Percentiles rank a stretch among this genome's conserved stretches.
These are phyloP conservation scores for Isoperla grammatica DNA, from an alignment of 2,888 invertebrate species.

Conservation along the genomic window DNA sequence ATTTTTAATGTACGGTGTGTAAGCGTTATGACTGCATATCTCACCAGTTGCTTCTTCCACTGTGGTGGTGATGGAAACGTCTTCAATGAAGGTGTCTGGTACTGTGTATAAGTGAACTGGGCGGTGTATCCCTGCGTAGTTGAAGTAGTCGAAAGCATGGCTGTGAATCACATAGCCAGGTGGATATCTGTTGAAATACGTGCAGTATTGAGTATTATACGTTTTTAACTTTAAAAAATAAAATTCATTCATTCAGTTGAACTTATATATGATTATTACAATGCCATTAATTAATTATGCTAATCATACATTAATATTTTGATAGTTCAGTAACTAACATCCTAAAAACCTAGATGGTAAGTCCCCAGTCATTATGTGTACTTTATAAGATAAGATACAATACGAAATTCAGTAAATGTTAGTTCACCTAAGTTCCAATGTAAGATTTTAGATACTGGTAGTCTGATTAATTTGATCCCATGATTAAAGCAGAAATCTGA, in stretches of 20 bases:
- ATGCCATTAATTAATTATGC: no score
- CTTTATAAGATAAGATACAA: no score
- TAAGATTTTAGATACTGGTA: no score
- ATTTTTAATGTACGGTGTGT: not conserved
- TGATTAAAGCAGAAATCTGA: no score
- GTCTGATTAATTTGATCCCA: no score
- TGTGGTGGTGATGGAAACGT: conserved; percentile 29
- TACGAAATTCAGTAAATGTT: no score
- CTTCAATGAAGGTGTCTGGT: conserved; percentile 30
- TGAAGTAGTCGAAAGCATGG: conserved; percentile 37
- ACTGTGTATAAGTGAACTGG: conserved; percentile 36
- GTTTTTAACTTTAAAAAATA: conserved; percentile 27
- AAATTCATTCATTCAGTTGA: conserved; percentile 9
- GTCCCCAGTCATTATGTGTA: no score
- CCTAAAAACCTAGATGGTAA: no score
- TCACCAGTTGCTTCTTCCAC: conserved; percentile 19
- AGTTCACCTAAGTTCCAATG: no score
- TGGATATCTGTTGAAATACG: conserved; percentile 30
- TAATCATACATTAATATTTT: no score
- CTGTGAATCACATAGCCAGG: conserved; percentile 31
- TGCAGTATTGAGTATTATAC: conserved; percentile 29
- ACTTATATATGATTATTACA: no score
- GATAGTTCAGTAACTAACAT: no score
- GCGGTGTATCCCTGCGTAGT: conserved; percentile 37
- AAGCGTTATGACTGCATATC: not conserved